Evolutionary conservation across 2,113 vertebrate species (phyloP).

Genomic region (Hyla sarda): DNA sequence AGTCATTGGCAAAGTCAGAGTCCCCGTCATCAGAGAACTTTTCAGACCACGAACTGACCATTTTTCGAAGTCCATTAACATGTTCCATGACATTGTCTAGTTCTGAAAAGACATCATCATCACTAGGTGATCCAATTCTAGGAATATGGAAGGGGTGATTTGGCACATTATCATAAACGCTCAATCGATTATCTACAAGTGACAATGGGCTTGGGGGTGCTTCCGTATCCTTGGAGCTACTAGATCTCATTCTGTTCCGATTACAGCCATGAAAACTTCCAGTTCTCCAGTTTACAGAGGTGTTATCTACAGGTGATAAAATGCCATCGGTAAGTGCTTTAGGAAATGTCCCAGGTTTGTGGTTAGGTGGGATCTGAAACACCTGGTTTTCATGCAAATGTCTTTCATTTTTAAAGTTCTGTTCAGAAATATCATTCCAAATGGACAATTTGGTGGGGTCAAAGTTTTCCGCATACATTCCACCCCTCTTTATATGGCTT

Average conservation of each 20-base stretch:
- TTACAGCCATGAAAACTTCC: slow-evolving; percentile 84
- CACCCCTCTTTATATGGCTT: slow-evolving; percentile 62
- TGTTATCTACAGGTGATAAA: slow-evolving; percentile 66
- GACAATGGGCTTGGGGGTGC: slow-evolving; percentile 56
- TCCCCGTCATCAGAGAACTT: slow-evolving; percentile 76
- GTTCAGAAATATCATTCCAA: slow-evolving; percentile 60
- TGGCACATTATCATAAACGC: slow-evolving; percentile 87
- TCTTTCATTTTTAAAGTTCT: slow-evolving; percentile 67
- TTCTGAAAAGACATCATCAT: slow-evolving; percentile 81
- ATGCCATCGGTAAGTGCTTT: slow-evolving; percentile 73
- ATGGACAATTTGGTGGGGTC: slow-evolving; percentile 60
- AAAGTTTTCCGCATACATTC: slow-evolving; percentile 45
- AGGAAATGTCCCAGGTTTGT: slow-evolving; percentile 89
- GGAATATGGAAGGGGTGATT: slow-evolving; percentile 49
- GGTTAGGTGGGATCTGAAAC: slow-evolving; percentile 81
- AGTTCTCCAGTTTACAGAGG: slow-evolving; percentile 82
- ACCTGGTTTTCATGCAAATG: slow-evolving; percentile 65
- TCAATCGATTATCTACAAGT: slow-evolving; percentile 71
- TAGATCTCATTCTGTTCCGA: slow-evolving; percentile 62
- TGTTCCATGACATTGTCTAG: slow-evolving; percentile 82
- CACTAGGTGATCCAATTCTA: slow-evolving; percentile 43
- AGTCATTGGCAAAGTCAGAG: slow-evolving; percentile 73
- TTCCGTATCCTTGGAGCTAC: slow-evolving; percentile 64
- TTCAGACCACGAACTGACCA: slow-evolving; percentile 81
- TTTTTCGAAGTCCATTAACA: slow-evolving; percentile 78